phyloP scores from a whole-genome alignment of 2,888 invertebrate genomes.

The Pristionchus japonicus region DNA sequence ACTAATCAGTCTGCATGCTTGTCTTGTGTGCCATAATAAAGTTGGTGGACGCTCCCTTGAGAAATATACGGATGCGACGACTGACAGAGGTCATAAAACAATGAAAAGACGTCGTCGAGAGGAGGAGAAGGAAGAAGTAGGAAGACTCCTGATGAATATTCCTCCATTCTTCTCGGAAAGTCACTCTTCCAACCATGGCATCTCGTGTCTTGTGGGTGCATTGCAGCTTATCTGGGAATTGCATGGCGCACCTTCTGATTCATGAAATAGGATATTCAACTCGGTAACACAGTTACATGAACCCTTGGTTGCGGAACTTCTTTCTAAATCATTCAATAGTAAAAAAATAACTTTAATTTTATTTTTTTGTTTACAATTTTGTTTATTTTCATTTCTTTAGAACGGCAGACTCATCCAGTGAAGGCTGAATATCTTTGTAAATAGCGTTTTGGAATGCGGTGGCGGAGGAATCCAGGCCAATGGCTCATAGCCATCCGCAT shows the following conservation, averaged over 20 bases:
- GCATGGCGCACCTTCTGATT: too few species aligned
- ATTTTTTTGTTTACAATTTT: too few species aligned
- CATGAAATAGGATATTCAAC: neutral
- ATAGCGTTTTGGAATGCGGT: neutral
- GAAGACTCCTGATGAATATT: neutral
- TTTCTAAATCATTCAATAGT: too few species aligned
- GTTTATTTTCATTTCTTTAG: too few species aligned
- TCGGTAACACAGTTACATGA: neutral
- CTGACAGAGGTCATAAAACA: conserved; percentile 20
- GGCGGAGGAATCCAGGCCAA: neutral
- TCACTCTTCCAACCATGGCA: neutral
- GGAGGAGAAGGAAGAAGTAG: neutral
- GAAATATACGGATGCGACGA: neutral
- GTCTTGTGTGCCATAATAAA: neutral
- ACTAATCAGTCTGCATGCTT: conserved; percentile 38
- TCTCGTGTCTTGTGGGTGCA: neutral
- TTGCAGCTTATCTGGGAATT: neutral
- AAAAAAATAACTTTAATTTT: too few species aligned
- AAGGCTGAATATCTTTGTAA: too few species aligned
- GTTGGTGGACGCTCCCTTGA: neutral
- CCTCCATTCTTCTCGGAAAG: neutral
- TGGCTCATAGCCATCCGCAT: neutral
- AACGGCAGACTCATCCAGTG: too few species aligned
- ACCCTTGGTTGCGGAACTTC: too few species aligned
- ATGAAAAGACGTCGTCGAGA: conserved; percentile 19